Percentiles rank a stretch among this genome's conserved stretches.
Conservation (phyloP, 2,113 vertebrate species). For the Ariopsis seemanni region DNA sequence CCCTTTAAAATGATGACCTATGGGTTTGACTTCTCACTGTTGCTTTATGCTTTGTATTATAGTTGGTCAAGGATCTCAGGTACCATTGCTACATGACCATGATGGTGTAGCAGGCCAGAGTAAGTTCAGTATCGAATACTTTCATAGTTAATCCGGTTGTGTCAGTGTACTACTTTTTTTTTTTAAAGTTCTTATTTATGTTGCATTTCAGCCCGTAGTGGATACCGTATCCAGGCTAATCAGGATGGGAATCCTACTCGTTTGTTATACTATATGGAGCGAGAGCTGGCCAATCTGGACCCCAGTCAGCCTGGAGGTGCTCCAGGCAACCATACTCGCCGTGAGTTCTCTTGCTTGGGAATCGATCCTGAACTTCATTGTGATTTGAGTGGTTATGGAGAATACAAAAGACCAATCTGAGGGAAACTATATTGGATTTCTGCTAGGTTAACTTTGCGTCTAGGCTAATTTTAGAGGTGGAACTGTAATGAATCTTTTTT, state of each 20-base stretch:
- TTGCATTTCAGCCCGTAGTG: constrained; percentile 77
- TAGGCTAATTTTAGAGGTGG: background rate
- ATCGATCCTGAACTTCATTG: constrained; percentile 1
- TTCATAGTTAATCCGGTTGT: background rate
- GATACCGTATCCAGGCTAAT: constrained; percentile 86
- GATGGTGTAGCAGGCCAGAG: constrained; percentile 71
- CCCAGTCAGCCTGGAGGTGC: constrained; percentile 73
- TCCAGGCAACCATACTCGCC: constrained; percentile 69
- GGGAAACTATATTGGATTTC: background rate
- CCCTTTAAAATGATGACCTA: background rate
- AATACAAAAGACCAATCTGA: background rate
- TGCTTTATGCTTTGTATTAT: constrained; percentile 22
- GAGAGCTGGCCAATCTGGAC: constrained; percentile 84
- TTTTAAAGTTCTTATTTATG: background rate
- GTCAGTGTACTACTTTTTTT: background rate
- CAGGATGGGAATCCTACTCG: constrained; percentile 85
- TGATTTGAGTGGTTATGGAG: background rate
- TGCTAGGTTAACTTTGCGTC: background rate
- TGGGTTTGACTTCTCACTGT: background rate
- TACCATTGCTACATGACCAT: constrained; percentile 80
- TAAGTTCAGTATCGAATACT: constrained; percentile 61
- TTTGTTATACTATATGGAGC: constrained; percentile 89
- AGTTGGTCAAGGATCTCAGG: constrained; percentile 85
- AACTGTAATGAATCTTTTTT: background rate
- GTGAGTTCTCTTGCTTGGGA: constrained; percentile 67